Evolutionary conservation across 2,888 invertebrate genomes (phyloP), one percentile per base, ranked within the genome.

Genomic region (Coelogynopora nodosa): DNA sequence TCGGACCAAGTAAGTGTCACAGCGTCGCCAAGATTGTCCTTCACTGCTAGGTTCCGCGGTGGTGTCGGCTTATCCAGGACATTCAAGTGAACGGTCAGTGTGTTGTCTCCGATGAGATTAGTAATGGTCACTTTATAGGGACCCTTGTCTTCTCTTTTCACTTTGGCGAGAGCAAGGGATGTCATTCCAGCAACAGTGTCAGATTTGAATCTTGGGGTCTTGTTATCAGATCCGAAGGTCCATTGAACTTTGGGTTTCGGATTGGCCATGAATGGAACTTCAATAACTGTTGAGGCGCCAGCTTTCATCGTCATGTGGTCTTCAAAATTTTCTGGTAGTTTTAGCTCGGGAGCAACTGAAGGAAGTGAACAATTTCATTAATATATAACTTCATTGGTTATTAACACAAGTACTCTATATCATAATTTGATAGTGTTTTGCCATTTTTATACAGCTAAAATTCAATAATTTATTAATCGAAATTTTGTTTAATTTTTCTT

Each of bases 31-130:
- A 67, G 0, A 49, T 87, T 86, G 18, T 91, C 90, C 30, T 89
- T 89, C 0, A 91, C 90, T 29, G 88, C 88, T 2, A 92, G 89
- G 86, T 91, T 90, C 85, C 89, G 88, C 29, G 91, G 91, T 67
- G 90, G 89, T 26, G 90, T 89, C 67, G 92, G 92, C 88, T 91
- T 91, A 89, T 92, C 86, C 18, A 87, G 87, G 0, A 87, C 80
- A 10, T 27, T 30, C 10, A 87, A 18, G 18, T 87, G 82, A 13
- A 81, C 87, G 23, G 87, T 87, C 13, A 86, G 23, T 86, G 87
- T 86, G 5, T 67, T 28, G 28, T 87, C 49, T 30, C 87, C 87
- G 30, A 30, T 1, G 31, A 29, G 30, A 80, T 87, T 87, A 18
- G 84, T 74, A 0, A 87, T 87, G 49, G 82, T 86, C 23, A 86